A percentile compares a stretch with the other conserved stretches of the same genome.
Evolutionary conservation across 2,888 invertebrate species (phyloP).

Genomic region (Diachrysia chrysitis): DNA sequence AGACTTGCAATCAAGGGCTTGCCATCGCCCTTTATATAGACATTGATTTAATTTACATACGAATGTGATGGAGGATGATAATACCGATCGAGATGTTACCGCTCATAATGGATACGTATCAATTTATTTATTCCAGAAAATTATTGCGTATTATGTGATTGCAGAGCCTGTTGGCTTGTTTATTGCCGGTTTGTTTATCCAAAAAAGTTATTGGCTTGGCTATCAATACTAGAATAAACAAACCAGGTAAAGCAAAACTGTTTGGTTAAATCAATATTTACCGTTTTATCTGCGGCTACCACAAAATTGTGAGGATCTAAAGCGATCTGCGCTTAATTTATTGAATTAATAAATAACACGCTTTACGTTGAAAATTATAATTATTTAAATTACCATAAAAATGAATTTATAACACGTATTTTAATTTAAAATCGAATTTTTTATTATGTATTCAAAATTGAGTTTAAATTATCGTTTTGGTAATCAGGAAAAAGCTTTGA

Average conservation of each 20-base stretch:
- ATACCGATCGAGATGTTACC: constrained; percentile 70
- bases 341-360: constrained; percentile 4
- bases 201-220: constrained; percentile 2
- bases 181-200: constrained; percentile 2
- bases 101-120: constrained; percentile 50
- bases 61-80: constrained; percentile 75
- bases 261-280: constrained; percentile 1
- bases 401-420: neutral
- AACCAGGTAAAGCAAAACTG: constrained; percentile 2
- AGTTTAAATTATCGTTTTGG: constrained; percentile 25
- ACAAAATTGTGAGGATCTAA: constrained; percentile 1
- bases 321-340: neutral
- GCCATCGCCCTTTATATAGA: constrained; percentile 86
- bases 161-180: neutral
- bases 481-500: constrained; percentile 44
- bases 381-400: neutral
- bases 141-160: constrained; percentile 6
- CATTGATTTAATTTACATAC: constrained; percentile 86
- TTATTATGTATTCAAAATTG: constrained; percentile 7
- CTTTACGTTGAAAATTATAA: neutral
- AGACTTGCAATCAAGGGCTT: constrained; percentile 78
- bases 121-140: constrained; percentile 25
- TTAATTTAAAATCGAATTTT: neutral
- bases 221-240: constrained; percentile 1
- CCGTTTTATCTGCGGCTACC: constrained; percentile 1